phyloP scores from a whole-genome alignment of 2,113 vertebrate genomes.

The Hemiscyllium ocellatum region DNA sequence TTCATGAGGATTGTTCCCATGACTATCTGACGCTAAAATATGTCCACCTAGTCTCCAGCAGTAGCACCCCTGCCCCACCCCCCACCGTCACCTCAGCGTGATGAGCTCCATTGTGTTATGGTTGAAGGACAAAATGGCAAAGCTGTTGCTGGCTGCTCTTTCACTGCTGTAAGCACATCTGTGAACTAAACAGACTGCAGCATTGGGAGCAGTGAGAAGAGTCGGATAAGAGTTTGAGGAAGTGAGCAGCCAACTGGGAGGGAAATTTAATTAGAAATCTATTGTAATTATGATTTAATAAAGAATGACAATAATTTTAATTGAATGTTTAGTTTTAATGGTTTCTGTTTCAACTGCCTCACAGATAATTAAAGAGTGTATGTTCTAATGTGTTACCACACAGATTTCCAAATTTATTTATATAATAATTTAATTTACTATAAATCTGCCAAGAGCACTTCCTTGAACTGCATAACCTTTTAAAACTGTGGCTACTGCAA shows the following conservation, averaged over 20 bases:
- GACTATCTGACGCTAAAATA: neutral
- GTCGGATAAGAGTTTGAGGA: neutral
- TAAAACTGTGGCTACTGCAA: neutral
- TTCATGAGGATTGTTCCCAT: neutral
- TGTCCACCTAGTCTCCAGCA: neutral
- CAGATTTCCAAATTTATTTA: neutral
- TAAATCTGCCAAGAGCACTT: neutral
- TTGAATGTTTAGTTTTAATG: neutral
- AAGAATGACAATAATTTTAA: neutral
- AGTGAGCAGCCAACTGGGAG: neutral
- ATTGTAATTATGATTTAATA: conserved; percentile 22
- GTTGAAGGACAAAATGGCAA: neutral
- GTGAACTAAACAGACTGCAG: neutral
- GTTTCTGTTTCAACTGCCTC: neutral
- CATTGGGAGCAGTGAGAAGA: neutral
- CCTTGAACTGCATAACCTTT: neutral
- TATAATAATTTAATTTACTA: neutral
- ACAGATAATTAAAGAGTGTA: neutral
- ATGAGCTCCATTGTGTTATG: neutral
- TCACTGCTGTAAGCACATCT: neutral
- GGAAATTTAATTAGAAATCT: neutral
- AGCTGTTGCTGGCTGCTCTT: neutral
- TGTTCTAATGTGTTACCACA: neutral
- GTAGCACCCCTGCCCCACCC: too few species aligned
- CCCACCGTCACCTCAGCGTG: neutral